Conservation (phyloP, 2,113 vertebrate genomes). For the Phaethon lepturus region DNA sequence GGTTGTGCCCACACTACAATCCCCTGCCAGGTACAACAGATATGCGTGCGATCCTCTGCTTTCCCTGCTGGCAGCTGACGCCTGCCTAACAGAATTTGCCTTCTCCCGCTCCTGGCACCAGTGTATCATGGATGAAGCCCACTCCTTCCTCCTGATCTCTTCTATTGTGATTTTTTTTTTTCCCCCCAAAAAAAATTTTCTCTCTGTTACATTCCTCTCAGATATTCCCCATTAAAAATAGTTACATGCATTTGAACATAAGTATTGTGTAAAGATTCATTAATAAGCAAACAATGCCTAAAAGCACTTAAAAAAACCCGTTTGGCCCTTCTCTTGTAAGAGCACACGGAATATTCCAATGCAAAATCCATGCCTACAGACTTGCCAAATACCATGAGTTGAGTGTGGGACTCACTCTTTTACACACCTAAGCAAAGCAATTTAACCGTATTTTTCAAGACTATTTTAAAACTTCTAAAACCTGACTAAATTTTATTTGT, state of each 20-base stretch:
- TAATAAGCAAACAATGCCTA: not conserved
- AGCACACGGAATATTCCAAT: not conserved
- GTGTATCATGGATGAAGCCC: not conserved
- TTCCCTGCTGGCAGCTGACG: not conserved
- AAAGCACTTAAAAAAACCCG: not conserved
- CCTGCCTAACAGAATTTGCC: not conserved
- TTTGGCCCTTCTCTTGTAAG: not conserved
- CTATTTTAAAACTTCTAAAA: not conserved
- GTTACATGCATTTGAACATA: not conserved
- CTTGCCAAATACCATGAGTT: not conserved
- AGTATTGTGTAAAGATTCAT: not conserved
- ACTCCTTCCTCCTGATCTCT: not conserved
- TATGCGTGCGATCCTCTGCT: rapidly evolving
- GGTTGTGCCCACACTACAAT: not conserved
- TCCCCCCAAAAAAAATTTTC: not conserved
- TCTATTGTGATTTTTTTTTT: not conserved
- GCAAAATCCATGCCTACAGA: not conserved
- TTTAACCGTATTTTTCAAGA: not conserved
- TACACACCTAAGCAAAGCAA: not conserved
- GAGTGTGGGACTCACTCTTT: not conserved
- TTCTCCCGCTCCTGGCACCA: not conserved
- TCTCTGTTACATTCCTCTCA: not conserved
- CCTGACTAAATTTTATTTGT: not conserved
- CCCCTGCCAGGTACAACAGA: not conserved
- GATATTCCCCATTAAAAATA: not conserved